A percentile compares a stretch with the other conserved stretches of the same genome.
Evolutionary conservation across 2,113 vertebrate genomes (phyloP).

Genomic region (Camelus bactrianus): DNA sequence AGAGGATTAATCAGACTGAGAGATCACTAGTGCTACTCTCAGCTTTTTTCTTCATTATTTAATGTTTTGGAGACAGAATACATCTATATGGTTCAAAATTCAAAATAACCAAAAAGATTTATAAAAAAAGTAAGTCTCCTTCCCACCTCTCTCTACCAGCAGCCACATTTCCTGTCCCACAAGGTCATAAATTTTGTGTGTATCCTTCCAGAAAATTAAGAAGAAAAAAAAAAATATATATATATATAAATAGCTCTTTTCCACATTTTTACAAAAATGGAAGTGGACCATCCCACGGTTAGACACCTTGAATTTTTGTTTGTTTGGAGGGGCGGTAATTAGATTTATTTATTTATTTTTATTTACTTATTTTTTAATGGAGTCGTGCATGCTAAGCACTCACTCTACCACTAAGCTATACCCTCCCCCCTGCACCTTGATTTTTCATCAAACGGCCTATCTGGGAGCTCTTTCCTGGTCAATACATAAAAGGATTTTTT

Average conservation of each 20-base stretch:
- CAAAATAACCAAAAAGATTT: not conserved
- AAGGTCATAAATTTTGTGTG: not conserved
- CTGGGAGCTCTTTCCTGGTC: not conserved
- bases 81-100: not conserved
- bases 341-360: too few species aligned
- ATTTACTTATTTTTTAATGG: too few species aligned
- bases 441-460: not conserved
- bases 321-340: too few species aligned
- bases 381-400: too few species aligned
- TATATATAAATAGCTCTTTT: not conserved
- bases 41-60: not conserved
- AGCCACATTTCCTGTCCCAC: not conserved
- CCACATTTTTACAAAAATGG: not conserved
- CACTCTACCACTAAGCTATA: too few species aligned
- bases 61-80: not conserved
- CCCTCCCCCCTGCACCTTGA: not conserved
- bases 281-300: not conserved
- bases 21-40: not conserved
- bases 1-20: not conserved
- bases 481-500: not conserved
- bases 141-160: not conserved
- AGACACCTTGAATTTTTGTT: not conserved
- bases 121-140: not conserved
- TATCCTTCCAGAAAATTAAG: not conserved
- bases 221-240: not conserved